Conservation (phyloP, 2,888 invertebrate genomes). For the Campoplex nolae region DNA sequence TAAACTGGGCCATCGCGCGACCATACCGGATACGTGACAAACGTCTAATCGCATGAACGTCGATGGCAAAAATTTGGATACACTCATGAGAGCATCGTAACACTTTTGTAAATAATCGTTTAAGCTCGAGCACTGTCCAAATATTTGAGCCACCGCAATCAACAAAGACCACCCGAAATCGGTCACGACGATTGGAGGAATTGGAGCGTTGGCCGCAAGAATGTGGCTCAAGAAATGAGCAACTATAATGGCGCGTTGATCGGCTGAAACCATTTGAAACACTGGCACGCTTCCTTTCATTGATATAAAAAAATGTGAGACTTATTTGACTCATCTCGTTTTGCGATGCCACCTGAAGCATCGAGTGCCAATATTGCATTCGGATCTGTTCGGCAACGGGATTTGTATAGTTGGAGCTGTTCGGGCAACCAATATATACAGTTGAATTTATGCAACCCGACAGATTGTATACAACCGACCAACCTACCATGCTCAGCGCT, state of each 20-base stretch:
- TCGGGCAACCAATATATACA: conserved; percentile 50
- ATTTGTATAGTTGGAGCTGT: conserved; percentile 43
- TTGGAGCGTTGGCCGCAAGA: conserved; percentile 11
- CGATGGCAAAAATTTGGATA: conserved; percentile 11
- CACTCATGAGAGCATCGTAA: conserved; percentile 7
- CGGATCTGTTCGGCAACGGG: conserved; percentile 43
- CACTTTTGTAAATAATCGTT: conserved; percentile 47
- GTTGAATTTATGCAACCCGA: conserved; percentile 36
- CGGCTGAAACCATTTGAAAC: conserved; percentile 43
- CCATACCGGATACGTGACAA: conserved; percentile 8
- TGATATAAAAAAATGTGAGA: conserved; percentile 53
- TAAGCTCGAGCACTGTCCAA: conserved; percentile 43
- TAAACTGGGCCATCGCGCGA: conserved; percentile 4
- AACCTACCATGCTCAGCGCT: conserved; percentile 27
- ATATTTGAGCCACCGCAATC: conserved; percentile 52
- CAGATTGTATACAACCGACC: conserved; percentile 32
- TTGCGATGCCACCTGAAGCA: conserved; percentile 54
- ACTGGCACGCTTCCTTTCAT: conserved; percentile 51
- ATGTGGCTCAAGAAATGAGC: conserved; percentile 51
- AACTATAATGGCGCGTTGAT: conserved; percentile 36
- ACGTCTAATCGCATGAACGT: conserved; percentile 49
- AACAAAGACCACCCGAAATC: conserved; percentile 57
- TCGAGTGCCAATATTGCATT: conserved; percentile 50
- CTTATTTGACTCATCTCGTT: conserved; percentile 14
- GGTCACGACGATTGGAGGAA: conserved; percentile 47